Evolutionary conservation across 2,888 invertebrate genomes (phyloP).

Genomic region (Diogma glabrata): DNA sequence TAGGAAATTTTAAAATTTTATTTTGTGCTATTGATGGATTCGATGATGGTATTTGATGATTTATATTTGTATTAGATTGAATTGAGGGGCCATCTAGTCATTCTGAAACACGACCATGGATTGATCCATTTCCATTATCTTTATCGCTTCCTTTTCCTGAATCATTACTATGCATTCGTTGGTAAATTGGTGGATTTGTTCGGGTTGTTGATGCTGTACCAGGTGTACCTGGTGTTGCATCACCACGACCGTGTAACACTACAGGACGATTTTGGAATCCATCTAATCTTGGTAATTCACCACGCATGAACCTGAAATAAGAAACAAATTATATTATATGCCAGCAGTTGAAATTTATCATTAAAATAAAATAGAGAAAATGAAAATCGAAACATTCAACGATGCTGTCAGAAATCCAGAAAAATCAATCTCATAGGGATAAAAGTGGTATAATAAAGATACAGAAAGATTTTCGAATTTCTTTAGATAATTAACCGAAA

Average conservation of each 20-base stretch:
- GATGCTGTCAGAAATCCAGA: too few relatives aligned
- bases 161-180: constrained; percentile 79
- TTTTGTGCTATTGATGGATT: constrained; percentile 8
- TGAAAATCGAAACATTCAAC: too few relatives aligned
- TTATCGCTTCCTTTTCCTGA: constrained; percentile 63
- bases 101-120: constrained; percentile 43
- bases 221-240: constrained; percentile 61
- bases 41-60: not conserved
- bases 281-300: constrained; percentile 55
- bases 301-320: constrained; percentile 69
- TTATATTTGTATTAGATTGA: not conserved
- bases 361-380: too few relatives aligned
- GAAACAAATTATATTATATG: too few relatives aligned
- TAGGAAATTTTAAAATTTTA: constrained; percentile 44
- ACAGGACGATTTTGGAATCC: constrained; percentile 29
- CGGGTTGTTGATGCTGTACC: constrained; percentile 53
- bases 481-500: too few relatives aligned
- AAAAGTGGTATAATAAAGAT: too few relatives aligned
- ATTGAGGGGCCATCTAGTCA: constrained; percentile 67
- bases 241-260: constrained; percentile 40
- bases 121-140: constrained; percentile 40
- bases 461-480: too few relatives aligned
- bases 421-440: too few relatives aligned
- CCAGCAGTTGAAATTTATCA: too few relatives aligned
- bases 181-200: constrained; percentile 58